These are phyloP conservation scores for Calvadosia cruxmelitensis DNA, from an alignment of 30 jellyfish, hydroid and myxozoan genomes.

Conservation along the genomic window DNA sequence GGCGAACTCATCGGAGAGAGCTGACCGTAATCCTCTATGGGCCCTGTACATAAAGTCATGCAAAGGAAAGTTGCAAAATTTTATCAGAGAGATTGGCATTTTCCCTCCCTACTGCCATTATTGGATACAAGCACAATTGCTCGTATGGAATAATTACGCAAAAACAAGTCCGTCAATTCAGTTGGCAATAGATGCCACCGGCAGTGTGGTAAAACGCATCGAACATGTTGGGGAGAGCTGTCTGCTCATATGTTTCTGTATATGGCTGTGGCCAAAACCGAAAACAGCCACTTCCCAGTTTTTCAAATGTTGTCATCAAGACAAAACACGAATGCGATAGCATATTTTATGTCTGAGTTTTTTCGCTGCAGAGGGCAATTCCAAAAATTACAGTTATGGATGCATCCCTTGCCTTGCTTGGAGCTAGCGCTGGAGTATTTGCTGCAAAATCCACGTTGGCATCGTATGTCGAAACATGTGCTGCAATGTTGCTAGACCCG, in stretches of 20 bases:
- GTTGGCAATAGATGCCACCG: background rate
- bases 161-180: background rate
- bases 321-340: background rate
- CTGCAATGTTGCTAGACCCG: background rate
- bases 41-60: no score
- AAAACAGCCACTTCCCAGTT: background rate
- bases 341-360: background rate
- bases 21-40: no score
- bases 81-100: no score
- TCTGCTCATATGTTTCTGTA: background rate
- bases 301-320: background rate
- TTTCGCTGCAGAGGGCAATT: background rate
- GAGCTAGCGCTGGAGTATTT: background rate
- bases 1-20: no score
- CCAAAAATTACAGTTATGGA: background rate
- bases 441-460: background rate
- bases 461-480: background rate
- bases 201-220: background rate
- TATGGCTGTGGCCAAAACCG: background rate
- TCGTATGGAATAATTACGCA: background rate
- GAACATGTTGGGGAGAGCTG: background rate
- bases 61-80: no score
- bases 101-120: no score
- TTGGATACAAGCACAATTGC: background rate
- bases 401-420: no score